Base-by-base conservation (phyloP, 1,140 invertebrate genomes). In the Pogonus chalceus region DNA sequence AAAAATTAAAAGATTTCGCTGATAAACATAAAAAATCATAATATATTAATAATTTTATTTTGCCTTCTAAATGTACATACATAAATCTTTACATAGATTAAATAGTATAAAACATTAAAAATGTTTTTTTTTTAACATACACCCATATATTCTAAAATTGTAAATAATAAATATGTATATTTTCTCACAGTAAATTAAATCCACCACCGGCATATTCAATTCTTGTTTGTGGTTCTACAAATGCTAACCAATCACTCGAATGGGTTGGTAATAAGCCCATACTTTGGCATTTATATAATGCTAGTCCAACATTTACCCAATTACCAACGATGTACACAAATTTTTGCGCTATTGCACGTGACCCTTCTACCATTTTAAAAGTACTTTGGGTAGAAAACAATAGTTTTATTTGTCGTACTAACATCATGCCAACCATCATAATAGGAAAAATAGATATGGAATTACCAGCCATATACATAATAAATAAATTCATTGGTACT, bases 361-460 rank as follows among this genome's bases (percentile, higher is more conserved):
- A 84, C n/a, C 93, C 93, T 77, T 97, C 93, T 55, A 97, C 92
- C 73, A 92, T 85, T 74, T 96, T 96, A 64, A 98, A 98, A 47
- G 92, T 92, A 57, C 85, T 82, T 67, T 92, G 87, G 52, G 92
- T 85, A 1, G 90, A 78, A 67, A 97, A 92, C 18, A 99, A 76
- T 7, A 95, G 92, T 74, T 98, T 96, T 1, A 99, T 84, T 14
- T 95, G 95, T 59, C 93, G 77, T 55, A 98, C 87, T 57, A 98
- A 89, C 68, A 98, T 81, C 96, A 99, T 99, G 31, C 93, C 93
- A 18, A 99, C 92, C 96, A 99, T 99, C 96, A 99, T 99, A n/a
- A 99, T 98, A 1, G 96, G 96, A 66, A 99, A 98, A 59, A 99
- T 98, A 0, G 94, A 98, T 64, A 99, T 98, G 0, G 95, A 96